Base-by-base conservation (phyloP, 2,797 vertebrate genomes). In the Tapera naevia region DNA sequence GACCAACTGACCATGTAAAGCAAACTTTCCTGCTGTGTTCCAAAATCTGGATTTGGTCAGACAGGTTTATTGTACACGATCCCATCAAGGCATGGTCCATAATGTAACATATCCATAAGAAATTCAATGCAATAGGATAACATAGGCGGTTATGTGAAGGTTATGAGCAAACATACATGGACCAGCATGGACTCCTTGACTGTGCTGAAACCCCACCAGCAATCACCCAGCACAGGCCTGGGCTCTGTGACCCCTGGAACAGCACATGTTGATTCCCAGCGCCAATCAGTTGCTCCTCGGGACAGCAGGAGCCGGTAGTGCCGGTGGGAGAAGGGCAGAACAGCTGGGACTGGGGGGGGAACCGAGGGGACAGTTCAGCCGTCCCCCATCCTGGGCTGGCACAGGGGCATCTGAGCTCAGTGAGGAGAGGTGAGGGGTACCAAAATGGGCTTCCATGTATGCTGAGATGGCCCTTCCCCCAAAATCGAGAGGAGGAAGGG, bases 1-100 rank as follows among this genome's bases (percentile, higher is more conserved):
- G 89, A 91, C 91, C 95, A 96, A 92, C 69, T 61, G 54, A 94
- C 96, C 94, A 95, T 48, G 91, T 95, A 94, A 97, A 98, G 91
- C 80, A 97, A 93, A 93, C 92, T 96, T 95, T 97, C 85, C 86
- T 86, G 70, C 90, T 82, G 58, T 62, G 86, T 97, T 97, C 94
- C 89, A 81, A 95, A 92, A 76, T 66, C 82, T 76, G 28, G 88
- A 66, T 95, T 97, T 89, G 80, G 83, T 86, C 72, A 93, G 96
- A 87, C 80, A 94, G 93, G 79, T 97, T 97, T 96, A 96, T 86
- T 72, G 70, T 60, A 46, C 86, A 51, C 89, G 92, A 95, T 91
- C 93, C 88, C 95, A 94, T 94, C 78, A 95, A 97, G 96, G 87
- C 85, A 70, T 75, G 91, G 91, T 79, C 88, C 85, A 45, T 83